phyloP scores from a whole-genome alignment of 2,888 invertebrate species.

The Flexamia atlantica region DNA sequence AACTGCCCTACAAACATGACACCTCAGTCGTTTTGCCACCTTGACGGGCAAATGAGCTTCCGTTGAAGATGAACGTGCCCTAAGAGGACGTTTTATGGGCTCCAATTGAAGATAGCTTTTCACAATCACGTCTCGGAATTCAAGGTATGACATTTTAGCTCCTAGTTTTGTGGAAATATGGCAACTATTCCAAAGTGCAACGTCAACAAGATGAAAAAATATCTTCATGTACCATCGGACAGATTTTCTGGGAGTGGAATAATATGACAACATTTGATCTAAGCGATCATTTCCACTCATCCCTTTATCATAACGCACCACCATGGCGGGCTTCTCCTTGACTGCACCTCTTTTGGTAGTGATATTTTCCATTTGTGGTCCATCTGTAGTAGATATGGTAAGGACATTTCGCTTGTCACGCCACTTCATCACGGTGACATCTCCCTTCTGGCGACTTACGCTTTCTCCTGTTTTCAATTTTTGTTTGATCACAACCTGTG shows the following conservation, averaged over 20 bases:
- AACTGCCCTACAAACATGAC: conserved; percentile 47
- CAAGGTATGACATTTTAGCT: conserved; percentile 33
- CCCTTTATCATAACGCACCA: conserved; percentile 47
- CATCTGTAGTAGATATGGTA: conserved; percentile 41
- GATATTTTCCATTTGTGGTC: conserved; percentile 42
- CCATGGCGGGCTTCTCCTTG: conserved; percentile 37
- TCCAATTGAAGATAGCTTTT: conserved; percentile 50
- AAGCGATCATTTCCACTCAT: conserved; percentile 59
- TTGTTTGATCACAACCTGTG: conserved; percentile 23
- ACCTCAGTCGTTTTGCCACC: conserved; percentile 54
- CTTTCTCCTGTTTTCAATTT: conserved; percentile 30
- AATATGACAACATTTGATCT: conserved; percentile 59
- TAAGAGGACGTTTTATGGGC: conserved; percentile 37
- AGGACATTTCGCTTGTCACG: conserved; percentile 52
- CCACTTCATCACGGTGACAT: conserved; percentile 58
- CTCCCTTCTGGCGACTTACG: conserved; percentile 7
- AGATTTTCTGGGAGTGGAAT: conserved; percentile 57
- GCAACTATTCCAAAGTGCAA: conserved; percentile 55
- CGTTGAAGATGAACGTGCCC: conserved; percentile 7
- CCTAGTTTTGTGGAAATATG: conserved; percentile 36
- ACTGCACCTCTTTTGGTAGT: conserved; percentile 47
- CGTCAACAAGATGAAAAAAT: conserved; percentile 58
- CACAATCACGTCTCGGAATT: conserved; percentile 52
- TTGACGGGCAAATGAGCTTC: conserved; percentile 44
- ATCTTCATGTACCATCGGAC: conserved; percentile 60